A percentile compares a stretch with the other conserved stretches of the same genome.
These are phyloP conservation scores for Hirtodrosophila cameraria DNA, from an alignment of 2,888 invertebrate species.

Conservation along the genomic window DNA sequence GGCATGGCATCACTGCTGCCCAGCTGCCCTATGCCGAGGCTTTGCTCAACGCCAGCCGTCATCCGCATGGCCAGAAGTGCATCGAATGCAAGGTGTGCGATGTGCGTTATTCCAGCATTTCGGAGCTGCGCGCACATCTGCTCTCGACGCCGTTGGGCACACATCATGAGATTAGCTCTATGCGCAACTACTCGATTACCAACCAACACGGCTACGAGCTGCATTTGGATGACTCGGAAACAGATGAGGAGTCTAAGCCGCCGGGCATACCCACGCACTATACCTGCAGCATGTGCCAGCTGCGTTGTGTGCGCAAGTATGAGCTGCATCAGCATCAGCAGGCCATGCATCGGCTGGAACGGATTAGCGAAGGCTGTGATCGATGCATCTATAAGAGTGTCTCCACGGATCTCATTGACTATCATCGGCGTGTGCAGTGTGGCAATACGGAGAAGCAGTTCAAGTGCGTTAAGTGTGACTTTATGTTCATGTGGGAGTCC, in stretches of 20 bases:
- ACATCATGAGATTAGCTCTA: constrained; percentile 58
- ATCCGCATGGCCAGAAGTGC: constrained; percentile 75
- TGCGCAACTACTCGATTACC: constrained; percentile 81
- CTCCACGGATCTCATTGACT: constrained; percentile 85
- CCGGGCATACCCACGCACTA: constrained; percentile 50
- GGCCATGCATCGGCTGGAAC: constrained; percentile 83
- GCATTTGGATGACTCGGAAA: constrained; percentile 83
- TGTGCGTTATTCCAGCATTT: constrained; percentile 63
- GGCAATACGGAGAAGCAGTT: constrained; percentile 76
- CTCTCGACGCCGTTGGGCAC: constrained; percentile 31
- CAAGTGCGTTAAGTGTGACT: constrained; percentile 76
- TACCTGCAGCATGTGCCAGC: constrained; percentile 76
- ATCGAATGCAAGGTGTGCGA: constrained; percentile 78
- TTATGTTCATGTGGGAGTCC: constrained; percentile 82
- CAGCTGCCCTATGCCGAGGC: constrained; percentile 73
- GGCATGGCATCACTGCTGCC: constrained; percentile 67
- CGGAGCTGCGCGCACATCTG: constrained; percentile 67
- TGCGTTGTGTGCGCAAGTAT: constrained; percentile 78
- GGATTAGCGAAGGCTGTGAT: constrained; percentile 85
- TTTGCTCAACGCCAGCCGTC: constrained; percentile 63
- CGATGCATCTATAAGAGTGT: constrained; percentile 86
- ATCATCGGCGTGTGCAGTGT: constrained; percentile 85
- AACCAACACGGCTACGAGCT: constrained; percentile 82
- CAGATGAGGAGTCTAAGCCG: constrained; percentile 75
- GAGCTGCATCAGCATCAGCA: constrained; percentile 81